These are phyloP conservation scores for Phaetusa simplex DNA, from an alignment of 2,113 vertebrate species.

Conservation along the genomic window DNA sequence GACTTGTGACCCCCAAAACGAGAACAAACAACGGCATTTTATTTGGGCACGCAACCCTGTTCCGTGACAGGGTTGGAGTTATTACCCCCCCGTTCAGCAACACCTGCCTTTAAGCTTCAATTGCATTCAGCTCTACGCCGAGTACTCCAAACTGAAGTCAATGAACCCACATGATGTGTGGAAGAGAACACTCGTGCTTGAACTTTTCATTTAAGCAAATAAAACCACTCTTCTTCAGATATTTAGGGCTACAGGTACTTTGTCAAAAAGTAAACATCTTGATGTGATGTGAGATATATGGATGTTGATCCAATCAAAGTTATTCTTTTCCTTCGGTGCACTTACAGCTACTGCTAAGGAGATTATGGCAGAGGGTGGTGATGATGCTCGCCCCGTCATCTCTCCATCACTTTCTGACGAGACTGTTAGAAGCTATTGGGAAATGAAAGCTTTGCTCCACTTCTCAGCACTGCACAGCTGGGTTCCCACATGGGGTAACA, in stretches of 20 bases:
- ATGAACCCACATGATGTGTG: background rate
- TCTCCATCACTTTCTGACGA: background rate
- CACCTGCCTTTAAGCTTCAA: background rate
- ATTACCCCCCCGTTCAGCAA: background rate
- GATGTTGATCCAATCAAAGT: background rate
- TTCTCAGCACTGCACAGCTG: background rate
- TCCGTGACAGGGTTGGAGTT: background rate
- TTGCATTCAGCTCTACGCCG: background rate
- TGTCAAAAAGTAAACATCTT: background rate
- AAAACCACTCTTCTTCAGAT: background rate
- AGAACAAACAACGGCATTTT: background rate
- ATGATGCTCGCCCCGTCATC: rapidly evolving
- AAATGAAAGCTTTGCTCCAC: background rate
- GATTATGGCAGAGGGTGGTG: background rate
- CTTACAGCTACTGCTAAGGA: background rate
- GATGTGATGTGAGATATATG: rapidly evolving
- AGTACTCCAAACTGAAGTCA: background rate
- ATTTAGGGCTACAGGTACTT: background rate
- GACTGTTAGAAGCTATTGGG: background rate
- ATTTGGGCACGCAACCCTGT: background rate
- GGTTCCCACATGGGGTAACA: background rate
- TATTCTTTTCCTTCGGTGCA: background rate
- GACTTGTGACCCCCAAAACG: background rate
- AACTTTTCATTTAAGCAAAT: background rate
- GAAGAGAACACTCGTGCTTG: background rate